Evolutionary conservation across 2,797 vertebrate species (phyloP).

Genomic region (Diglossa cyanea): DNA sequence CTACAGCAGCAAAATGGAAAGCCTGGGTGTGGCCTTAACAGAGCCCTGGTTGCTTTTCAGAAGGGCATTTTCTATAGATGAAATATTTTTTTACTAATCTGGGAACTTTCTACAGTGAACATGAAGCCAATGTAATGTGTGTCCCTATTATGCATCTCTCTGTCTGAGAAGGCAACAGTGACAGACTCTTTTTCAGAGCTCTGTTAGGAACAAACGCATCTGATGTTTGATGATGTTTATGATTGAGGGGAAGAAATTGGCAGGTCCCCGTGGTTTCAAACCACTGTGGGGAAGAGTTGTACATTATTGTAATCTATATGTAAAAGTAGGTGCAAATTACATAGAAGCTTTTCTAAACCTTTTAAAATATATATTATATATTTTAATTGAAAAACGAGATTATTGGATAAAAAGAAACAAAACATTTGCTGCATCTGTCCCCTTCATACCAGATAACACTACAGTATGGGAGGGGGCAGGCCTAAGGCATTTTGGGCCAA

Average conservation of each 20-base stretch:
- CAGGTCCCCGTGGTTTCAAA: slow-evolving; percentile 24
- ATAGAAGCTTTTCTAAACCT: slow-evolving; percentile 70
- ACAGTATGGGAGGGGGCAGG: slow-evolving; percentile 6
- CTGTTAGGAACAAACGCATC: neutral
- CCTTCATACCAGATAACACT: slow-evolving; percentile 61
- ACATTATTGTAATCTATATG: slow-evolving; percentile 69
- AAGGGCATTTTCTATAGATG: slow-evolving; percentile 73
- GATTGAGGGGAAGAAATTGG: slow-evolving; percentile 3
- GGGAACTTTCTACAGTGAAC: slow-evolving; percentile 61
- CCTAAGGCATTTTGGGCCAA: neutral
- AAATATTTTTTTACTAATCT: slow-evolving; percentile 71
- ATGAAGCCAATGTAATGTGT: slow-evolving; percentile 41
- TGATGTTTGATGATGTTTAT: slow-evolving; percentile 20
- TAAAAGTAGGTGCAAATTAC: slow-evolving; percentile 72
- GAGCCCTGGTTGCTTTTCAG: slow-evolving; percentile 69
- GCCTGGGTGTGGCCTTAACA: slow-evolving; percentile 69
- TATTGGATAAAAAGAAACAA: slow-evolving; percentile 57
- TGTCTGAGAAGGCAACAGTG: slow-evolving; percentile 19
- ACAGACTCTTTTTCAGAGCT: slow-evolving; percentile 19
- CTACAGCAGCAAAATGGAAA: slow-evolving; percentile 44
- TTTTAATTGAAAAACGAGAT: slow-evolving; percentile 67
- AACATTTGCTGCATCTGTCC: slow-evolving; percentile 39
- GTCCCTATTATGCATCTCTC: slow-evolving; percentile 42
- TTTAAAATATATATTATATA: slow-evolving; percentile 64
- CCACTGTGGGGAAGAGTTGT: slow-evolving; percentile 35